Base-by-base conservation (phyloP, 1,140 invertebrate species). In the Bombus vancouverensis region DNA sequence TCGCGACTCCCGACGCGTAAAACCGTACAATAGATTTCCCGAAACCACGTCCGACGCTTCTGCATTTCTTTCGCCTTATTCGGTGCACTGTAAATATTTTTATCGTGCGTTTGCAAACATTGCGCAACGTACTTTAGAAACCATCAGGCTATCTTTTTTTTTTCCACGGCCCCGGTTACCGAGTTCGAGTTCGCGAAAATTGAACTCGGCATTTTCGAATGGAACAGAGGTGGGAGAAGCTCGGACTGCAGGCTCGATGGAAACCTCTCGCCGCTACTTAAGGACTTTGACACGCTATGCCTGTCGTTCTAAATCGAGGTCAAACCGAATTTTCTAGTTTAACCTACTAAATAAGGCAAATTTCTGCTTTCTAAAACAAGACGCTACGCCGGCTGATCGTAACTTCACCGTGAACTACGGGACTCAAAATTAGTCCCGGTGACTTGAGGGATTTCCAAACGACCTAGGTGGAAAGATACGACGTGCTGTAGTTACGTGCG, bases 291-390 rank as follows among this genome's bases (percentile, higher is more conserved):
- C 90, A 90, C 91, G 88, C 84, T 88, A 80, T 89, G 89, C 87
- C 84, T 90, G 91, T 88, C 87, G 81, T 90, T 93, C 92, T 93
- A 94, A 95, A 95, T 94, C 92, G 94, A 94, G 94, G 94, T 95
- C 95, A 94, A 93, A 95, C 95, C 94, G 91, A 95, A 95, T 95
- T 95, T 95, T 95, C 95, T 95, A 95, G 93, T 95, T 95, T 95
- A 95, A 95, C 95, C 94, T 95, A 95, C 94, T 95, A 93, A 94
- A 95, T 94, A 92, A 89, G 91, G 93, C 93, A 92, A 95, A 95
- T 95, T 95, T 94, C 90, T 95, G 94, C 95, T 95, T 95, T 95
- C 95, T 95, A 95, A 95, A 95, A 91, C 91, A 89, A 90, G 85
- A 91, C 83, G 87, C 89, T 88, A 89, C 89, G 84, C 71, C 73